Evolutionary conservation across 1,140 invertebrate genomes (phyloP).

Genomic region (Forficula auricularia): DNA sequence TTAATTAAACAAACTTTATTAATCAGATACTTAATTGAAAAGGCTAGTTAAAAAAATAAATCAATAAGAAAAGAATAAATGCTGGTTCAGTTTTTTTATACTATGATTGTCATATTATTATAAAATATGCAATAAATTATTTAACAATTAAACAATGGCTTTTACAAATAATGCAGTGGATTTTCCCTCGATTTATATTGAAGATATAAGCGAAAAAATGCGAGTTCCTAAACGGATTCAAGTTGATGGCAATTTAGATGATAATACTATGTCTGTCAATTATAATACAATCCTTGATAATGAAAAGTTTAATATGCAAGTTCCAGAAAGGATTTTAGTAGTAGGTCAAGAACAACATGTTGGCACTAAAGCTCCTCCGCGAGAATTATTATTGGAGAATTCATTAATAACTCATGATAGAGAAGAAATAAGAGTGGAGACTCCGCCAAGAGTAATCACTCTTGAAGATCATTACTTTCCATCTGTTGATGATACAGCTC

Average conservation of each 20-base stretch:
- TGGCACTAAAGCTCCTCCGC: constrained; percentile 56
- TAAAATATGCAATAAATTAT: no score
- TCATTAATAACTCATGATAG: constrained; percentile 52
- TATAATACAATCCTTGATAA: constrained; percentile 14
- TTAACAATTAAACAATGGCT: no score
- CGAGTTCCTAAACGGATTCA: constrained; percentile 58
- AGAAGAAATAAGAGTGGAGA: constrained; percentile 50
- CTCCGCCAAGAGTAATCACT: constrained; percentile 63
- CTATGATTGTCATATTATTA: no score
- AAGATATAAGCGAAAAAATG: constrained; percentile 61
- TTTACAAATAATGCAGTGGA: no score
- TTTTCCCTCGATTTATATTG: constrained; percentile 9
- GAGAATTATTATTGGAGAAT: constrained; percentile 70
- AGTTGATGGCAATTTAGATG: constrained; percentile 45
- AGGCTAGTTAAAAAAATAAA: no score
- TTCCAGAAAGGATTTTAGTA: constrained; percentile 77
- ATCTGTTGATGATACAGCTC: constrained; percentile 37
- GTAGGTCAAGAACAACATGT: constrained; percentile 64
- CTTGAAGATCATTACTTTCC: constrained; percentile 66
- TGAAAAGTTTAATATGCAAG: constrained; percentile 71
- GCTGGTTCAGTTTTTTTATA: no score
- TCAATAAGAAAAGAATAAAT: no score
- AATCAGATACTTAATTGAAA: no score
- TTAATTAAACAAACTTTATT: no score
- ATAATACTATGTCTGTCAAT: constrained; percentile 32